phyloP scores from a whole-genome alignment of 1,140 invertebrate genomes.

The Batillaria attramentaria region DNA sequence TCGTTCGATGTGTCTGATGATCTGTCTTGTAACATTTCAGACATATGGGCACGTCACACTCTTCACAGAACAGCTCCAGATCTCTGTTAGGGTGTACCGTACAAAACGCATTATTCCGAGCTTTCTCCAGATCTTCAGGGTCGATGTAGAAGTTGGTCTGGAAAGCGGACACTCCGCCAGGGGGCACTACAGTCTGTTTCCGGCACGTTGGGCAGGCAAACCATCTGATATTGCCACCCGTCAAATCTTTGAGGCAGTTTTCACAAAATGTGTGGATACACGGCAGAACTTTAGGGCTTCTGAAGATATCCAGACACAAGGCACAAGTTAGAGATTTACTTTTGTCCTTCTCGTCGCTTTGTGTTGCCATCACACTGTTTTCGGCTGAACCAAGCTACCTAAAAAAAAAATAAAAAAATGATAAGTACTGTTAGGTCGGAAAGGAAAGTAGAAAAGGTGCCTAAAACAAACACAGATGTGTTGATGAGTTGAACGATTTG shows the following conservation, averaged over 20 bases:
- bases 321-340: too few relatives aligned
- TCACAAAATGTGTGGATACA: neutral
- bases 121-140: neutral
- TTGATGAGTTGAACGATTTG: too few relatives aligned
- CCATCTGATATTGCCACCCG: neutral
- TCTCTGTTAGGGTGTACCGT: neutral
- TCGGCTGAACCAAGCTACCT: too few relatives aligned
- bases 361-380: too few relatives aligned
- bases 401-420: too few relatives aligned
- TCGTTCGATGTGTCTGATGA: neutral
- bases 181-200: neutral
- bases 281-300: neutral
- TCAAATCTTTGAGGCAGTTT: neutral
- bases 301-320: neutral
- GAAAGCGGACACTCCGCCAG: neutral
- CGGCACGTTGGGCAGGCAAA: neutral
- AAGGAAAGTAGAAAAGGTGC: too few relatives aligned
- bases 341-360: too few relatives aligned
- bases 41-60: neutral
- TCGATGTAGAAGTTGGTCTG: conserved; percentile 1
- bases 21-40: neutral
- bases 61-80: neutral
- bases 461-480: too few relatives aligned
- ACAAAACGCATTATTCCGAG: neutral
- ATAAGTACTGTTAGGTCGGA: too few relatives aligned